Base-by-base conservation (phyloP, 1,140 invertebrate genomes). In the Orchesella cincta region DNA sequence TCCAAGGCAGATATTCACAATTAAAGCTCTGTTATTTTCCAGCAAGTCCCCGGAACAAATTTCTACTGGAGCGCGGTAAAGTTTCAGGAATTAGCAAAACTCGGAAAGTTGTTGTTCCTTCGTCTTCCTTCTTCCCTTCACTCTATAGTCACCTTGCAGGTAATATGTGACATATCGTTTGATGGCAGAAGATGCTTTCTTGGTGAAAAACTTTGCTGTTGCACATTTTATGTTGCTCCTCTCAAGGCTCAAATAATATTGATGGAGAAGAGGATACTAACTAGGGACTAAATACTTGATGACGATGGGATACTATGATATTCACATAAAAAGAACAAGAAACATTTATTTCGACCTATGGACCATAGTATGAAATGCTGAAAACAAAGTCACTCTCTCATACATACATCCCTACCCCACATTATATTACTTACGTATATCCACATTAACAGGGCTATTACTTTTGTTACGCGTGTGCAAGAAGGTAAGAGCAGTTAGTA, bases 211-310 rank as follows among this genome's bases (percentile, higher is more conserved):
- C 8, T 67, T 67, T 67, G 8, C 62, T 67, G 62, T 67, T 31
- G 62, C 29, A 31, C 62, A 67, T 67, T 67, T 67, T 67, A 67
- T 67, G 62, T 67, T 67, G 8, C 31, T 67, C 62, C 62, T 67
- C 8, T n/a, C 5, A 67, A 67, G 62, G 8, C 62, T 67, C 14
- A 31, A 67, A 12, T 67, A 33, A 67, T 18, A 31, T 31, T 67
- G 62, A 33, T n/a, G 31, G 31, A 31, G 23, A 33, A 67, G 62
- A 18, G 31, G 12, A 31, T 12, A 33, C 28, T 5, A 26, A 31
- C 29, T 29, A 31, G 3, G 8, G 1, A 67, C 29, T 67, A 67
- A 67, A 67, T 67, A 33, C 62, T 3, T 67, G 8, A 18, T 67
- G 62, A 29, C 31, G 62, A 18, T 12, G 52, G 8, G 26, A 67